Evolutionary conservation across 2,888 invertebrate species (phyloP), one percentile per base, ranked within the genome.

Genomic region (Cerastoderma edule): DNA sequence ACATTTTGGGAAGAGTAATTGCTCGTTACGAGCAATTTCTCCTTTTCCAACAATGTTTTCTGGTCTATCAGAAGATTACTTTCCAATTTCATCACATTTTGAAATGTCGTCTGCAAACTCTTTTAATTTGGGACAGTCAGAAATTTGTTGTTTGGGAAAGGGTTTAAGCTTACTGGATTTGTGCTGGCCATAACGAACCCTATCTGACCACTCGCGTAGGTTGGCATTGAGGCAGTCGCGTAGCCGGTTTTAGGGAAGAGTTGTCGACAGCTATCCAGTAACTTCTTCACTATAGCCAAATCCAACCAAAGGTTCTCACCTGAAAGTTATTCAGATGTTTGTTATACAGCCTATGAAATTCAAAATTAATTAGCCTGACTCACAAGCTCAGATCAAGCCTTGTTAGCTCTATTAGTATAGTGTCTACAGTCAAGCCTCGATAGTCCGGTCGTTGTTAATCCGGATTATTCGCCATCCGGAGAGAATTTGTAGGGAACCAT

Each of bases 141-240:
- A 50, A 50, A n/a, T 13, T 50, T 50, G 50, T 5, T 5, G 50
- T 8, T 8, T 50, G n/a, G 50, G 24, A 50, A 46, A 2, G 5
- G 46, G 16, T 46, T 19, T n/a, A 46, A 39, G 92, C 93, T 91
- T 92, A 95, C 95, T 56, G 93, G 91, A 88, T 96, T 95, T 46
- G 96, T 94, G 64, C 96, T 95, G n/a, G 97, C 98, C 60, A 99
- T 94, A 2, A 99, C 95, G 92, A 98, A 99, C 0, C 99, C 99
- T 88, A 99, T 99, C 93, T 97, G 97, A 0, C 99, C 99, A 22
- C 97, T 96, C 0, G 99, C 98, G 92, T 99, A 99, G 0, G 98
- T 98, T 0, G 99, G 98, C 0, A 99, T 97, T 10, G 96, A 95
- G 0, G 96, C 95, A 63, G 95, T 94, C 0, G 96, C 97, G 91